Percentiles rank a stretch among this genome's conserved stretches.
These are phyloP conservation scores for Chymomyza caudatula DNA, from an alignment of 2,888 invertebrate species.

Conservation along the genomic window DNA sequence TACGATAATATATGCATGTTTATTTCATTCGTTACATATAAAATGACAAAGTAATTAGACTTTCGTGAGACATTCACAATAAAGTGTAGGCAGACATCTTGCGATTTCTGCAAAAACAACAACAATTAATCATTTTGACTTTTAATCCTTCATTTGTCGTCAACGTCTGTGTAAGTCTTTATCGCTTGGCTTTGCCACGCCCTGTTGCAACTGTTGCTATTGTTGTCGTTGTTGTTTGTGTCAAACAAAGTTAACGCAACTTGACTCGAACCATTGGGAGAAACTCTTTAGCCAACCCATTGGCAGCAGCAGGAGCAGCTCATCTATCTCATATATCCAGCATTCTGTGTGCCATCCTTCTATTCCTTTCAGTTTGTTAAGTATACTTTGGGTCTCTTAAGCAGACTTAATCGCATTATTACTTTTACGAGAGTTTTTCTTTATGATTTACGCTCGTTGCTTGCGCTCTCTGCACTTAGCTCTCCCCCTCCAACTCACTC, in stretches of 20 bases:
- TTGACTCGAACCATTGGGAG: neutral
- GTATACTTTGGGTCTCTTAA: conserved; percentile 62
- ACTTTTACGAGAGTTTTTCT: conserved; percentile 64
- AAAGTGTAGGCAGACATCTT: neutral
- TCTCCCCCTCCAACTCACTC: neutral
- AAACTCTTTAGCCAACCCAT: neutral
- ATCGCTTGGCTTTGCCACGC: conserved; percentile 45
- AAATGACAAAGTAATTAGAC: neutral
- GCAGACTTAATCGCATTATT: conserved; percentile 64
- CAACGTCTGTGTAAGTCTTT: conserved; percentile 43
- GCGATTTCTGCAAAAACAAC: conserved; percentile 25
- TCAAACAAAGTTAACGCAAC: conserved; percentile 43
- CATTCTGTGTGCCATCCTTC: conserved; percentile 32
- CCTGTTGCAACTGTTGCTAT: conserved; percentile 6
- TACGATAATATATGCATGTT: neutral
- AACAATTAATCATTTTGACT: conserved; percentile 63
- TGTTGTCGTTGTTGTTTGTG: conserved; percentile 43
- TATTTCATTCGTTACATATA: neutral
- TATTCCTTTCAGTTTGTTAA: conserved; percentile 54
- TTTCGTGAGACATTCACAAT: neutral
- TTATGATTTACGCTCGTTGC: conserved; percentile 54
- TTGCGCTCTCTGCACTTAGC: conserved; percentile 6
- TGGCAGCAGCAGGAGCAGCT: neutral
- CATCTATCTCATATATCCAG: neutral
- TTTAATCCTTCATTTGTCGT: conserved; percentile 63